Evolutionary conservation across 2,797 vertebrate genomes (phyloP).

Genomic region (Lepilemur septentrionalis): DNA sequence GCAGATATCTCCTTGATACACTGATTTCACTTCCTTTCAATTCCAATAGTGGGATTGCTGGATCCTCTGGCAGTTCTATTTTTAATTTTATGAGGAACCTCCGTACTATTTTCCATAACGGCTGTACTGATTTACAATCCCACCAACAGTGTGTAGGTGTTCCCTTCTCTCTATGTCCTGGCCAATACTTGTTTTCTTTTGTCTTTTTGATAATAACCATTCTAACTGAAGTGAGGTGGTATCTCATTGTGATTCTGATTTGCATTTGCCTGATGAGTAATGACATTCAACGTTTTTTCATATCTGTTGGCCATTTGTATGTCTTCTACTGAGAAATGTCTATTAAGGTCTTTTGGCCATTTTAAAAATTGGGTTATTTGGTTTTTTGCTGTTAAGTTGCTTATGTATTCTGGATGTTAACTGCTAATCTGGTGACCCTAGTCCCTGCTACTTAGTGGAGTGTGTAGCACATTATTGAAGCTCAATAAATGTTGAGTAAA

Average conservation of each 20-base stretch:
- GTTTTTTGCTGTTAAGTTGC: background rate
- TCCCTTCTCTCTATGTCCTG: background rate
- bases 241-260: background rate
- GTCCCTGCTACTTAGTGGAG: background rate
- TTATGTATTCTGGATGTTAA: background rate
- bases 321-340: background rate
- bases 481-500: background rate
- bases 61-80: background rate
- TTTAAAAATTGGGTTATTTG: background rate
- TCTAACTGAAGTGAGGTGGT: background rate
- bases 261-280: background rate
- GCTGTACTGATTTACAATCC: background rate
- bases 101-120: background rate
- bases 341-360: background rate
- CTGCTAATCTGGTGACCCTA: background rate
- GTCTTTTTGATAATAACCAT: background rate
- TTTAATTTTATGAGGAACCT: background rate
- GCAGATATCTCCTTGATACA: background rate
- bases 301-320: background rate
- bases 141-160: background rate
- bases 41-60: background rate
- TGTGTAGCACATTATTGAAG: background rate
- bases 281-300: background rate
- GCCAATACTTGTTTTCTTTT: background rate
- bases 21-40: background rate